Evolutionary conservation across 2,113 vertebrate species (phyloP), one percentile per base, ranked within the genome.

Genomic region (Apodemus speciosus): DNA sequence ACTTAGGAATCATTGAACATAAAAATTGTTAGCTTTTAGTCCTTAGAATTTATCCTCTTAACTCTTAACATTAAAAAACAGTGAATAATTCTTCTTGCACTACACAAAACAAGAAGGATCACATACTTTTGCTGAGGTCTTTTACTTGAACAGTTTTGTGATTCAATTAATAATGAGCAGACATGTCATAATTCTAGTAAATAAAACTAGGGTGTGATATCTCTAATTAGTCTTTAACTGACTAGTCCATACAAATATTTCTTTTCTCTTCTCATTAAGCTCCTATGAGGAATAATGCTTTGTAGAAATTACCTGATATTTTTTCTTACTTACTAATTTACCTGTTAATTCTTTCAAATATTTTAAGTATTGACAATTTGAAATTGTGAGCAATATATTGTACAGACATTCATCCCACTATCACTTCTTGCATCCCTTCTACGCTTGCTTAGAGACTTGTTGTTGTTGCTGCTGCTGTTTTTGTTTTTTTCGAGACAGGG

Each of bases 1-100:
- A 87, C 49, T 40, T 46, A 58, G 20, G 35, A 64, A 10, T 51
- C 38, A 53, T n/a, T 38, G n/a, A 6, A 21, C 80, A 66, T 15
- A 86, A 75, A 49, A 64, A 92, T 88, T n/a, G 73, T 38, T 58
- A 49, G 38, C n/a, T 85, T 89, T 89, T 51, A 18, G 3, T 49
- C 3, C 2, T 32, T 38, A 88, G 18, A 85, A 9, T 87, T 20
- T 85, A 32, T 79, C 25, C 14, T 93, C 66, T 77, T 75, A 75
- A 49, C 16, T 88, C 3, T n/a, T 23, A 73, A 43, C 21, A 68
- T 46, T 1, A 68, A 77, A 90, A 87, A 35, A 49, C 9, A 8
- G 14, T 18, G 9, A 49, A 75, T 30, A 27, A 46, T 68, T 84
- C 27, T 21, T 10, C 23, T 84, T 91, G 15, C 0, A 73, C 46